These are phyloP conservation scores for Laspeyria flexula DNA, from an alignment of 2,888 invertebrate species.

Conservation along the genomic window DNA sequence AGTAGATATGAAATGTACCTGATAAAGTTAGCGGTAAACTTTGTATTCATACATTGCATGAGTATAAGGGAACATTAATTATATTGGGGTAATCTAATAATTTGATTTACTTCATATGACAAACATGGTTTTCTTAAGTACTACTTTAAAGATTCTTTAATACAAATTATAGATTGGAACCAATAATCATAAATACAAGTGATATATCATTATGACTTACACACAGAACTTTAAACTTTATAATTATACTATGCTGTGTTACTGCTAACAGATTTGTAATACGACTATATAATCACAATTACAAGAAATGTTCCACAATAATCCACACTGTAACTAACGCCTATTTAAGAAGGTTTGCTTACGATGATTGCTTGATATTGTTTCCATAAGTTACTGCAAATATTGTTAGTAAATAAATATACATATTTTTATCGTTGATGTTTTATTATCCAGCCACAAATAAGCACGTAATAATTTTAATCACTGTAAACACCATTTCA, in stretches of 20 bases:
- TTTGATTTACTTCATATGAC: no score
- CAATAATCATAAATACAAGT: no score
- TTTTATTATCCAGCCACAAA: conserved; percentile 37
- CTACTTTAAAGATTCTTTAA: no score
- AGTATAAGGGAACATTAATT: background rate
- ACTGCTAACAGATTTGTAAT: conserved; percentile 30
- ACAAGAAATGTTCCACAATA: conserved; percentile 42
- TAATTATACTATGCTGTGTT: conserved; percentile 14
- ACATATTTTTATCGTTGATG: conserved; percentile 46
- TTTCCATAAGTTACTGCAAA: conserved; percentile 47
- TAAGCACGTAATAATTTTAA: background rate
- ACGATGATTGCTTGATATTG: conserved; percentile 45
- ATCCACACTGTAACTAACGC: conserved; percentile 27
- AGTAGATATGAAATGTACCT: conserved; percentile 52
- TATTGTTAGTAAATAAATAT: conserved; percentile 60
- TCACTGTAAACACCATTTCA: no score
- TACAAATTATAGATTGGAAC: no score
- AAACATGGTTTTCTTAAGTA: no score
- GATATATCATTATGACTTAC: background rate
- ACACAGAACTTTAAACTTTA: background rate
- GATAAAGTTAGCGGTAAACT: conserved; percentile 40
- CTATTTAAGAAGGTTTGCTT: conserved; percentile 29
- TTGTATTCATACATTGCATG: conserved; percentile 1
- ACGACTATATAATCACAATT: conserved; percentile 11
- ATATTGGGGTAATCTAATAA: background rate